These are phyloP conservation scores for Phataginus tetradactyla DNA, from an alignment of 2,797 vertebrate genomes.

Conservation along the genomic window DNA sequence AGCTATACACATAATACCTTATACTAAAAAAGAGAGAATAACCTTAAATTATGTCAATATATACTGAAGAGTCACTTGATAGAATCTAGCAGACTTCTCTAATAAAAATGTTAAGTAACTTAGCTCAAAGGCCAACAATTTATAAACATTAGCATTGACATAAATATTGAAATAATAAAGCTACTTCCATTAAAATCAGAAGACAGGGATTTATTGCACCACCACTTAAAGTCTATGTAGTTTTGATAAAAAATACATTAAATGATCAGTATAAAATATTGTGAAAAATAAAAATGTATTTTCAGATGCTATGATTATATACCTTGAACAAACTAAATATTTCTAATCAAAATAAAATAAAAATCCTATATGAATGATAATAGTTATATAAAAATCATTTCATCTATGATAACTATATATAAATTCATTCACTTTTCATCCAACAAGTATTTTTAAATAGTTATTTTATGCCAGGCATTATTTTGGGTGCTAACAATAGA, in stretches of 20 bases:
- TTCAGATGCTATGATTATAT: not conserved
- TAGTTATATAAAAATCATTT: not conserved
- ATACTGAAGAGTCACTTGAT: not conserved
- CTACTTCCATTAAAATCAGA: not conserved
- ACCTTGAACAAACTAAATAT: not conserved
- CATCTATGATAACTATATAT: not conserved
- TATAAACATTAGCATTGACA: not conserved
- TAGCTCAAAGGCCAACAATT: not conserved
- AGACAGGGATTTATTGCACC: not conserved
- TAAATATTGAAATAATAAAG: conserved; percentile 46
- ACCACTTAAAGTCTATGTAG: not conserved
- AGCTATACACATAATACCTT: not conserved
- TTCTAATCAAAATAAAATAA: not conserved
- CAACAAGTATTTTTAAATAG: not conserved
- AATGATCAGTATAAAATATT: not conserved
- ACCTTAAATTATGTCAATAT: not conserved
- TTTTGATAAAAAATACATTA: conserved; percentile 10
- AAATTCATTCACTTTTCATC: not conserved
- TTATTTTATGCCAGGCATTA: not conserved
- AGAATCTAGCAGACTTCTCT: not conserved
- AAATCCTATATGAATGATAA: not conserved
- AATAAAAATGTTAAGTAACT: conserved; percentile 50
- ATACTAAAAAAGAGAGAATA: not conserved
- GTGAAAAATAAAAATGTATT: not conserved
- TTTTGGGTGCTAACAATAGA: not conserved